Evolutionary conservation across 2,888 invertebrate genomes (phyloP), one percentile per base, ranked within the genome.

Genomic region (Lepidochitona cinerea): DNA sequence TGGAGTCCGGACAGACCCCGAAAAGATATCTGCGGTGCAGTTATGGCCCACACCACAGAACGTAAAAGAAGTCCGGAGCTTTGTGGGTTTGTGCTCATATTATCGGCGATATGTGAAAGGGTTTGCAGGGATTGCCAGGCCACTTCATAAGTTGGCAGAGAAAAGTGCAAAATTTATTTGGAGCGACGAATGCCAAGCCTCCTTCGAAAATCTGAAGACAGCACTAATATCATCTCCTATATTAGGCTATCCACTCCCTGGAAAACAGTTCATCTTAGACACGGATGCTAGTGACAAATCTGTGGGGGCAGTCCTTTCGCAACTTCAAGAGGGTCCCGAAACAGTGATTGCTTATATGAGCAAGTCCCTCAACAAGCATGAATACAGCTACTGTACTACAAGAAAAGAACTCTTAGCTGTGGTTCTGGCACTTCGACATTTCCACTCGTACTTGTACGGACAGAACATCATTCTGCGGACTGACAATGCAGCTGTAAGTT

Each of bases 401-500:
- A 12, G 75, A 35, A 65, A 71, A 41, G 79, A 81, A 70, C 52
- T 81, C 7, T 67, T 78, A 12, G 78, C 77, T 14, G 68, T 80
- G 6, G 72, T 79, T 14, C n/a, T 41, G 36, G 52, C 67, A n/a
- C 59, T 72, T 7, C 66, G 68, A 68, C 70, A 79, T 36, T 79
- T 79, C 69, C 75, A 75, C 18, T 69, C 37, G 23, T 77, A 77
- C 68, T 35, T 80, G 14, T 79, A 75, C 53, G 79, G 75, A 6
- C 14, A 18, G 23, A 23, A 68, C 1, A 69, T 75, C 52, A 36
- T 53, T n/a, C 29, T 77, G n/a, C 14, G 73, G 6, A 76, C 73
- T 14, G 79, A 80, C 69, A 75, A 81, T 73, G 75, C 72, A 29
- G 71, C 80, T n/a, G 64, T 80, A 18, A 35, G 49, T 1, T 77